A percentile compares a stretch with the other conserved stretches of the same genome.
Conservation (phyloP, 64 coral and sea anemone species). For the Actinia equina region DNA sequence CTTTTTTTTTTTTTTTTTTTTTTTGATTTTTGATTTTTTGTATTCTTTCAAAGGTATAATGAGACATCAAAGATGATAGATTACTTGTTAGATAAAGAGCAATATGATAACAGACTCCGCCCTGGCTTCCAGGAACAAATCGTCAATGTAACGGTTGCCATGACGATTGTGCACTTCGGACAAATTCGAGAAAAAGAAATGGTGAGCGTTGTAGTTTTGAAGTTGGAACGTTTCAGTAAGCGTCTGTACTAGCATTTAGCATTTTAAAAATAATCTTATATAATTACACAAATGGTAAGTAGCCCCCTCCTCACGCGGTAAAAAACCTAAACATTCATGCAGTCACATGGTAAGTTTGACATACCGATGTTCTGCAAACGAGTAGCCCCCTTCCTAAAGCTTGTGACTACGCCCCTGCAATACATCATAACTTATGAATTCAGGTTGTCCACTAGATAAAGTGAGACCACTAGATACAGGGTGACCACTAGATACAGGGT, state of each 20-base stretch:
- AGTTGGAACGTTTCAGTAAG: too few species aligned
- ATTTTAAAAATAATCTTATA: too few species aligned
- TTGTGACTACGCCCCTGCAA: too few species aligned
- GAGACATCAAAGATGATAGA: constrained; percentile 17
- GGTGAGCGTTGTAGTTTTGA: constrained; percentile 4
- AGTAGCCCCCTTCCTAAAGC: background rate
- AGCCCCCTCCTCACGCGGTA: too few species aligned
- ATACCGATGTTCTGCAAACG: background rate
- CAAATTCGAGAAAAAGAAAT: constrained; percentile 35
- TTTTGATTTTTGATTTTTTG: background rate
- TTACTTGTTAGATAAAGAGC: constrained; percentile 24
- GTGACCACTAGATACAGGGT: too few species aligned
- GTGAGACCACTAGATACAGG: background rate
- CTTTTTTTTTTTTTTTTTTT: too few species aligned
- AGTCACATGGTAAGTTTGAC: too few species aligned
- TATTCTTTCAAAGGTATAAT: constrained; percentile 7
- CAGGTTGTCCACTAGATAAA: background rate
- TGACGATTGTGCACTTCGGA: constrained; percentile 29
- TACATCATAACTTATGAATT: too few species aligned
- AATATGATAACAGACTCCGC: constrained; percentile 39
- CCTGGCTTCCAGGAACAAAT: background rate
- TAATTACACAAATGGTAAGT: too few species aligned
- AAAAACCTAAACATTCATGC: too few species aligned
- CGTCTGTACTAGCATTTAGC: too few species aligned
- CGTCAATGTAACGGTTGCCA: constrained; percentile 6